Evolutionary conservation across 2,113 vertebrate genomes (phyloP).

Genomic region (Cephalopholis sonnerati): DNA sequence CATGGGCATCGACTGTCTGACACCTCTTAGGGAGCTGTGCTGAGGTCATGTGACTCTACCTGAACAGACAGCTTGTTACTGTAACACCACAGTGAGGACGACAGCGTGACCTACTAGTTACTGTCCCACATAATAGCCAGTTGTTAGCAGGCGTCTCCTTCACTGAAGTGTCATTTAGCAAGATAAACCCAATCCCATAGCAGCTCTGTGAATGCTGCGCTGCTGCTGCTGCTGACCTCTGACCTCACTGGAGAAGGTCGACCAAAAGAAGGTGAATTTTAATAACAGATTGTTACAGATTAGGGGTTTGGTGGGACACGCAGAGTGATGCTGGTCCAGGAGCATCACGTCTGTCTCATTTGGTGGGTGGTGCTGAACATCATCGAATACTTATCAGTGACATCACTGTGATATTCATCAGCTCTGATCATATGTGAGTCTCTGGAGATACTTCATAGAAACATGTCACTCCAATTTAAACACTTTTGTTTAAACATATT

Average conservation of each 20-base stretch:
- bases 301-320: neutral
- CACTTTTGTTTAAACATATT: no score
- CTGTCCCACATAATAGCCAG: neutral
- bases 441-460: no score
- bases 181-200: neutral
- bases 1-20: neutral
- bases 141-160: neutral
- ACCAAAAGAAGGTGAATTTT: neutral
- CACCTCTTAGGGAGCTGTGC: no score
- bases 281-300: conserved; percentile 18
- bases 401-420: neutral
- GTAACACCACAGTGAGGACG: neutral
- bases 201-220: neutral
- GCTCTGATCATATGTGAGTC: no score
- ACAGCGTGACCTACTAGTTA: neutral
- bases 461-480: no score
- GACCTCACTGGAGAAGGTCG: conserved; percentile 15
- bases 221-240: conserved; percentile 25
- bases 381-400: neutral
- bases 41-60: neutral
- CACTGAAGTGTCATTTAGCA: neutral
- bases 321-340: conserved; percentile 2
- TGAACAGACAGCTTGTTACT: conserved; percentile 1
- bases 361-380: neutral
- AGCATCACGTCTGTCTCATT: neutral